Percentiles rank a stretch among this genome's conserved stretches.
These are phyloP conservation scores for Leucophora obtusa DNA, from an alignment of 2,888 invertebrate species.

Conservation along the genomic window DNA sequence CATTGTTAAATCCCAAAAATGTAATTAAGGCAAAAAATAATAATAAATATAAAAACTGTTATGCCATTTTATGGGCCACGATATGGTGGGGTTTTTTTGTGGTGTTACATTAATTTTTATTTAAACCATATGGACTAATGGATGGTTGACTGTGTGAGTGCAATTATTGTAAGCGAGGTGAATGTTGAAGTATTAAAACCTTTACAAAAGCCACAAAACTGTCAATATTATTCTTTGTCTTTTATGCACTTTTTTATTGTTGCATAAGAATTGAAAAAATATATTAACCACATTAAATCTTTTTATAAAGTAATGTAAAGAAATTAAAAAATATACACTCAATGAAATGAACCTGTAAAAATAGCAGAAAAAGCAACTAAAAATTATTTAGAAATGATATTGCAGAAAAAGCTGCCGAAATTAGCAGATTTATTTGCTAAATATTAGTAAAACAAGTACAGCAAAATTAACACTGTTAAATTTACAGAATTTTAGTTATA, in stretches of 20 bases:
- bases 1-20: conserved; percentile 48
- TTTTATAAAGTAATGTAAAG: neutral
- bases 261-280: neutral
- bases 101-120: conserved; percentile 41
- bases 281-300: neutral
- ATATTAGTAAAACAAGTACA: too few relatives aligned
- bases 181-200: neutral
- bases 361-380: too few relatives aligned
- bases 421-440: too few relatives aligned
- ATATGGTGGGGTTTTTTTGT: neutral
- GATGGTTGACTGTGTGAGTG: neutral
- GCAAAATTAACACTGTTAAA: too few relatives aligned
- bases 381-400: too few relatives aligned
- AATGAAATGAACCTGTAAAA: too few relatives aligned
- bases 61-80: conserved; percentile 30
- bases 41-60: conserved; percentile 28
- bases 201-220: neutral
- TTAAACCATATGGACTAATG: conserved; percentile 50
- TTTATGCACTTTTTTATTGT: neutral
- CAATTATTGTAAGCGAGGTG: neutral
- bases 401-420: too few relatives aligned
- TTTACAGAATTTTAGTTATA: too few relatives aligned
- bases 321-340: too few relatives aligned
- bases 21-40: conserved; percentile 35
- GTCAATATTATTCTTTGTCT: too few relatives aligned